These are phyloP conservation scores for Crotophaga sulcirostris DNA, from an alignment of 2,113 vertebrate genomes.

Conservation along the genomic window DNA sequence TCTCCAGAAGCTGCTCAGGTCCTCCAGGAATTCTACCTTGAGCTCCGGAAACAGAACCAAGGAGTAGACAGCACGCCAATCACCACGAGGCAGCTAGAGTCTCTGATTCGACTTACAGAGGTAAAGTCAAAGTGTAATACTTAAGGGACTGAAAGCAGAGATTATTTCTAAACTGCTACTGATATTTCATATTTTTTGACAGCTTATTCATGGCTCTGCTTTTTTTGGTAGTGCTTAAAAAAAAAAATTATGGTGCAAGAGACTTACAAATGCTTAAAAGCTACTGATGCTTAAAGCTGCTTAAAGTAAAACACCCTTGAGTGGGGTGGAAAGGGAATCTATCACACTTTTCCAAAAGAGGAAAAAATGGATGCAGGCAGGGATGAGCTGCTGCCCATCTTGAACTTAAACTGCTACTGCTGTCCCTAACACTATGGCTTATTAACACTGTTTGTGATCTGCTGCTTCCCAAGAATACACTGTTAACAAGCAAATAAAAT, in stretches of 20 bases:
- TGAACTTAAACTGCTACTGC: background rate
- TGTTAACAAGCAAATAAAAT: background rate
- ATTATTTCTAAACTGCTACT: background rate
- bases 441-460: background rate
- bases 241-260: background rate
- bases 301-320: background rate
- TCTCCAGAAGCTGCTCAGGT: constrained; percentile 87
- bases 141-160: background rate
- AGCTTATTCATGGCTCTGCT: background rate
- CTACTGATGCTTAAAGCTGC: background rate
- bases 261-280: background rate
- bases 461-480: background rate
- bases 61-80: constrained; percentile 88
- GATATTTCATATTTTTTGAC: background rate
- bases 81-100: constrained; percentile 95
- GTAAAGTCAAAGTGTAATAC: constrained; percentile 52
- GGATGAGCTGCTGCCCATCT: background rate
- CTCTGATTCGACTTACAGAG: constrained; percentile 92
- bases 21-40: constrained; percentile 93
- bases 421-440: background rate
- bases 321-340: background rate
- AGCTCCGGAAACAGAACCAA: constrained; percentile 89
- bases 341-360: background rate
- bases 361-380: background rate
- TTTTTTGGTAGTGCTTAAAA: background rate